Conservation (phyloP, 2,113 vertebrate species). For the Thunnus maccoyii region DNA sequence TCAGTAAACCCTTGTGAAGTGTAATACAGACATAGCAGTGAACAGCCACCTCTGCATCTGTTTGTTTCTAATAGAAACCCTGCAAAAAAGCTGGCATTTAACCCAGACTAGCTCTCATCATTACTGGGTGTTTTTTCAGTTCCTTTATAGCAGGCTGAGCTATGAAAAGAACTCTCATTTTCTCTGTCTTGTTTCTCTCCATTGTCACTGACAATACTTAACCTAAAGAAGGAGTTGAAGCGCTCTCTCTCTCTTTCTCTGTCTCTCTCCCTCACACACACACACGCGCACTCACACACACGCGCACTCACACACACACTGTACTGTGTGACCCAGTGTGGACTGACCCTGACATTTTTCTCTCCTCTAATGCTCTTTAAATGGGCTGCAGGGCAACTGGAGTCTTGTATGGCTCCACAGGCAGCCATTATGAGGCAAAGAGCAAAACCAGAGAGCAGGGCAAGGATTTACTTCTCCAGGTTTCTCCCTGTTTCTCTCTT, state of each 20-base stretch:
- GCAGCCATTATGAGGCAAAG: slow-evolving; percentile 62
- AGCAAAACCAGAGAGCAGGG: slow-evolving; percentile 56
- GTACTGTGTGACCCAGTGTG: slow-evolving; percentile 43
- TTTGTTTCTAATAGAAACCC: slow-evolving; percentile 12
- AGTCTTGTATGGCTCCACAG: slow-evolving; percentile 58
- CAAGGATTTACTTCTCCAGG: slow-evolving; percentile 46
- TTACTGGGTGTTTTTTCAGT: slow-evolving; percentile 10
- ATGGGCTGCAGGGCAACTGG: slow-evolving; percentile 61
- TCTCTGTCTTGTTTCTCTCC: slow-evolving; percentile 3
- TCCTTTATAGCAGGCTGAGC: background rate
- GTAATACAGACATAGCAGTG: slow-evolving; percentile 7
- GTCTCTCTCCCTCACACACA: slow-evolving; percentile 1
- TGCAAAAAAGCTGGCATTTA: slow-evolving; percentile 30
- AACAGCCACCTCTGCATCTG: background rate
- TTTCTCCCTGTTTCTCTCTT: background rate
- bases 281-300: slow-evolving; percentile 14
- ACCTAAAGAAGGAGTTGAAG: slow-evolving; percentile 16
- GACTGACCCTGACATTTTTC: slow-evolving; percentile 63
- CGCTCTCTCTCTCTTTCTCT: no score
- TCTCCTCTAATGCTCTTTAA: slow-evolving; percentile 70
- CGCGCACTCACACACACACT: background rate
- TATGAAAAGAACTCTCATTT: slow-evolving; percentile 16
- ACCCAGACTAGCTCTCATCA: slow-evolving; percentile 25
- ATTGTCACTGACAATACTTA: slow-evolving; percentile 11
- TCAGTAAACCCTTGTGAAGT: slow-evolving; percentile 3